phyloP scores from a whole-genome alignment of 2,113 vertebrate species.

The Oreochromis aureus region DNA sequence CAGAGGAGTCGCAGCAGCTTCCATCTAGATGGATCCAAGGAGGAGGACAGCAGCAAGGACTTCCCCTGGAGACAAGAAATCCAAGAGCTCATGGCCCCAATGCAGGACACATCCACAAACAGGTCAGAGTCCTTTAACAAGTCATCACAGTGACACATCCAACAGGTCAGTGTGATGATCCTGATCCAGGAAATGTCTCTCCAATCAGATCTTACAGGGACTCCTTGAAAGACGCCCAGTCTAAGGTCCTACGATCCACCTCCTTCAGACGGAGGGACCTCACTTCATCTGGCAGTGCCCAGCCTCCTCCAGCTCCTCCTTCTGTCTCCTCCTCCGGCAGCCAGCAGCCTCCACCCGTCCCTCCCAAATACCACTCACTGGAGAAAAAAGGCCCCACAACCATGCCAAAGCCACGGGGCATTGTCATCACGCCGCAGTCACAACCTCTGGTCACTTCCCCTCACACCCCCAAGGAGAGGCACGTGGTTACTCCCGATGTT shows the following conservation, averaged over 20 bases:
- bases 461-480: slow-evolving; percentile 84
- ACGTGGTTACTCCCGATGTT: slow-evolving; percentile 73
- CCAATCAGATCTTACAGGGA: slow-evolving; percentile 80
- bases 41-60: slow-evolving; percentile 42
- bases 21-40: slow-evolving; percentile 69
- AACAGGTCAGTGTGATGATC: not conserved
- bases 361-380: slow-evolving; percentile 53
- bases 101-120: slow-evolving; percentile 72
- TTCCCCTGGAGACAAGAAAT: slow-evolving; percentile 55
- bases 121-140: slow-evolving; percentile 26
- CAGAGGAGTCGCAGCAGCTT: slow-evolving; percentile 82
- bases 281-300: not conserved
- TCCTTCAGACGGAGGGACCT: slow-evolving; percentile 83
- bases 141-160: not conserved
- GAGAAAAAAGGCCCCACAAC: slow-evolving; percentile 77
- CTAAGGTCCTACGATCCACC: slow-evolving; percentile 84
- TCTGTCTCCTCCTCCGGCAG: not conserved
- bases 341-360: slow-evolving; percentile 51
- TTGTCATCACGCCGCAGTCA: not conserved
- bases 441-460: slow-evolving; percentile 49
- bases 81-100: slow-evolving; percentile 50
- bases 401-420: slow-evolving; percentile 49
- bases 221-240: slow-evolving; percentile 85
- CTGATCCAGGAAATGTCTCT: not conserved
- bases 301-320: not conserved